Conservation (phyloP, 2,888 invertebrate species). For the Drosophila atripex region DNA sequence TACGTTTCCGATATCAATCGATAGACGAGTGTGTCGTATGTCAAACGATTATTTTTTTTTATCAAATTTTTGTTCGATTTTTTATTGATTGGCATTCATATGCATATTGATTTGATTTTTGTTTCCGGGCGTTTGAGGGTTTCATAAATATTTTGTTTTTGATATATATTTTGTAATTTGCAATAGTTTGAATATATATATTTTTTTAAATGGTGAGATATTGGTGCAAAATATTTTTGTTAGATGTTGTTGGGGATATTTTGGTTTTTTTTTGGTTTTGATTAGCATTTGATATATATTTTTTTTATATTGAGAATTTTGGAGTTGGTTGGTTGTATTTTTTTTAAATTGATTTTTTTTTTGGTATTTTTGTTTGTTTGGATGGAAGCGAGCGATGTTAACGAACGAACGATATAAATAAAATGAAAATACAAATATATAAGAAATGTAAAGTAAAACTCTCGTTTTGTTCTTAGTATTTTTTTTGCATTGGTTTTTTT, state of each 20-base stretch:
- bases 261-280: constrained; percentile 53
- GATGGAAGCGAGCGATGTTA: constrained; percentile 80
- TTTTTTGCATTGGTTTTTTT: constrained; percentile 36
- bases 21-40: constrained; percentile 54
- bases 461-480: constrained; percentile 61
- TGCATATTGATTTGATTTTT: constrained; percentile 23
- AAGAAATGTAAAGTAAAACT: constrained; percentile 82
- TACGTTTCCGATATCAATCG: constrained; percentile 47
- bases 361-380: constrained; percentile 72
- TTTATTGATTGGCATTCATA: constrained; percentile 27
- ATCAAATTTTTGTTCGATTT: constrained; percentile 32
- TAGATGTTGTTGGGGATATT: constrained; percentile 52
- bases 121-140: constrained; percentile 42
- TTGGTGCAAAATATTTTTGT: constrained; percentile 33
- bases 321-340: constrained; percentile 52
- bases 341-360: constrained; percentile 64
- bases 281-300: constrained; percentile 51
- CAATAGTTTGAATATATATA: constrained; percentile 21
- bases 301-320: constrained; percentile 43
- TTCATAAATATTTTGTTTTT: constrained; percentile 30
- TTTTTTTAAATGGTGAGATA: constrained; percentile 38
- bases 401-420: constrained; percentile 82
- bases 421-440: constrained; percentile 83
- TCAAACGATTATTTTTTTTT: constrained; percentile 55
- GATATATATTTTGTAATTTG: constrained; percentile 21